Conservation (phyloP, 2,888 invertebrate species). For the Listrodromus nycthemerus region DNA sequence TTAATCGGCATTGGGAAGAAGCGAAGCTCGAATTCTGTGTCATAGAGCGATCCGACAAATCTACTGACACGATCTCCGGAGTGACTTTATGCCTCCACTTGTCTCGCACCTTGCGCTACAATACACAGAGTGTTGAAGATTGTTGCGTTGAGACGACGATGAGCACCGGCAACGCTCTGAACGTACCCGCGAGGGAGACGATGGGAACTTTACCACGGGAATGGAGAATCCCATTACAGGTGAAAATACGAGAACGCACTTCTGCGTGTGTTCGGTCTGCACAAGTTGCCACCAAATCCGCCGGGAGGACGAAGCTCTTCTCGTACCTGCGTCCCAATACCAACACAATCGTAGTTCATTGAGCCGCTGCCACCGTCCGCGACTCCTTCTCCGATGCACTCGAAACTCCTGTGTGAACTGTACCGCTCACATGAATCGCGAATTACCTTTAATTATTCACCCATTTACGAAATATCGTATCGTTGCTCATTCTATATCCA, state of each 20-base stretch:
- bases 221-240: slow-evolving; percentile 76
- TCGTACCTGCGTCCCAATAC: slow-evolving; percentile 39
- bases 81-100: neutral
- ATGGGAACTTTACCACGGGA: slow-evolving; percentile 83
- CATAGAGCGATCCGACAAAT: slow-evolving; percentile 66
- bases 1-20: neutral
- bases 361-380: slow-evolving; percentile 65
- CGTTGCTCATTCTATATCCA: neutral
- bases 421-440: slow-evolving; percentile 78
- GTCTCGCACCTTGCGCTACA: slow-evolving; percentile 15
- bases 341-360: slow-evolving; percentile 71
- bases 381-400: slow-evolving; percentile 6
- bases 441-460: slow-evolving; percentile 77
- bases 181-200: slow-evolving; percentile 24
- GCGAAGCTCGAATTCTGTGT: slow-evolving; percentile 44
- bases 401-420: slow-evolving; percentile 77
- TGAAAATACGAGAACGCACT: slow-evolving; percentile 65
- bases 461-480: slow-evolving; percentile 75
- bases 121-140: slow-evolving; percentile 14
- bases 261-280: slow-evolving; percentile 24
- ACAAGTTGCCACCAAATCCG: slow-evolving; percentile 22
- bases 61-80: slow-evolving; percentile 77
- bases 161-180: slow-evolving; percentile 71
- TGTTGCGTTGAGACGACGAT: slow-evolving; percentile 43
- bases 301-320: slow-evolving; percentile 36